phyloP scores from a whole-genome alignment of 1,140 invertebrate genomes.

The Zaprionus gabonicus region DNA sequence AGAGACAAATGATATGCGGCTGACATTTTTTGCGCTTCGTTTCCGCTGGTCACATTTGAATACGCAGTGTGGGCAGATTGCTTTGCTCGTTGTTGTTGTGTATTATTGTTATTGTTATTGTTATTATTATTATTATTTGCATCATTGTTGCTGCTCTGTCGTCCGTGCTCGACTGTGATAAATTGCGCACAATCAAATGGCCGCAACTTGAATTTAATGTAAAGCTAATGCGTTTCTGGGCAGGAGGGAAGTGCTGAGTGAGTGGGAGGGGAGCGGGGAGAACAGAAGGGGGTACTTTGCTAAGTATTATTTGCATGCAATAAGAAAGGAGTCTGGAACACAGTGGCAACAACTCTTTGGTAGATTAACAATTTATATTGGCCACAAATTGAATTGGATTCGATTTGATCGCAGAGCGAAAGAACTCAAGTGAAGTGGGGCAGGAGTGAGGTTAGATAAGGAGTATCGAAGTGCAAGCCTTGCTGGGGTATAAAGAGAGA shows the following conservation, averaged over 20 bases:
- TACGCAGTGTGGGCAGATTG: conserved; percentile 4
- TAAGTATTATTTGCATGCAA: background rate
- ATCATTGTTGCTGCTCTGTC: background rate
- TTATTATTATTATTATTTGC: conserved; percentile 15
- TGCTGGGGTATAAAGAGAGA: background rate
- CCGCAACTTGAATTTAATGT: conserved; percentile 40
- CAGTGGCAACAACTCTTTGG: background rate
- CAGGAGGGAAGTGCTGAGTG: background rate
- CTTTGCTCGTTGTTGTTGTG: conserved; percentile 4
- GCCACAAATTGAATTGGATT: conserved; percentile 35
- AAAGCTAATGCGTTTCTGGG: conserved; percentile 10
- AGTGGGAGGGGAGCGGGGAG: background rate
- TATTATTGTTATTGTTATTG: conserved; percentile 7
- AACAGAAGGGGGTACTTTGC: background rate
- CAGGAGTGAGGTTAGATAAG: background rate
- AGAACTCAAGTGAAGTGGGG: conserved; percentile 10
- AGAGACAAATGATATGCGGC: conserved; percentile 65
- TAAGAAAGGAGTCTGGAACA: background rate
- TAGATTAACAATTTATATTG: conserved; percentile 38
- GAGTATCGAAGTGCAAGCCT: too few relatives aligned
- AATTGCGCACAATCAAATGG: conserved; percentile 67
- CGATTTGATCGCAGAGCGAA: conserved; percentile 15
- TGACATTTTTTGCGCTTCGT: conserved; percentile 46
- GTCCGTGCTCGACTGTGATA: conserved; percentile 34
- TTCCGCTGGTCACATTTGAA: conserved; percentile 41